These are phyloP conservation scores for Psittacula cyanocephala DNA, from an alignment of 2,113 vertebrate genomes.

Conservation along the genomic window DNA sequence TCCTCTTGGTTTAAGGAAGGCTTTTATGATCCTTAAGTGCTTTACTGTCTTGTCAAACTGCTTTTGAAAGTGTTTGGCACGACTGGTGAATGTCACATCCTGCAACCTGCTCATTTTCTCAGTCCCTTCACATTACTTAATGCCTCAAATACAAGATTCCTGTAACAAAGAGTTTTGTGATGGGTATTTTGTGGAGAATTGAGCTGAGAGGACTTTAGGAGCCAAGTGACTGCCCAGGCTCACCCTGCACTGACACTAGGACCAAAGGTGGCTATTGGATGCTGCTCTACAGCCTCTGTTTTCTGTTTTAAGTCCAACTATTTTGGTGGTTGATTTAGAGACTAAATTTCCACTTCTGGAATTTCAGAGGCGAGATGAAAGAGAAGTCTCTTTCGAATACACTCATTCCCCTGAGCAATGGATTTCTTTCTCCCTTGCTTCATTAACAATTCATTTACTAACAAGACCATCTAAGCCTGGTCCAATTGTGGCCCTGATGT, in stretches of 20 bases:
- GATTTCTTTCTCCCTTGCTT: not conserved
- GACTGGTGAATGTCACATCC: not conserved
- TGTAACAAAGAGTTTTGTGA: not conserved
- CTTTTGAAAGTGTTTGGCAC: not conserved
- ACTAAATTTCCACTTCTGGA: not conserved
- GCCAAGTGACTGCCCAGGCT: not conserved
- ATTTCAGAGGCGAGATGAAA: not conserved
- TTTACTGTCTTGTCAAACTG: not conserved
- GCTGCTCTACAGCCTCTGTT: not conserved
- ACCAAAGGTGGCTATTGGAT: not conserved
- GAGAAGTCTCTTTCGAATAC: not conserved
- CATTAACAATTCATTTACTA: slow-evolving; percentile 11
- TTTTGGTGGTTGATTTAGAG: not conserved
- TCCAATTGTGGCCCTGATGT: not conserved
- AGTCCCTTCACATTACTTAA: not conserved
- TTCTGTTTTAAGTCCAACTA: not conserved
- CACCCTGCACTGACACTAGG: not conserved
- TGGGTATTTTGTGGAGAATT: not conserved
- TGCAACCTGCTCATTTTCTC: not conserved
- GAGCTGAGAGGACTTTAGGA: not conserved
- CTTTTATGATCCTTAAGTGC: not conserved
- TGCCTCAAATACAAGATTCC: not conserved
- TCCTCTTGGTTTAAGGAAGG: not conserved
- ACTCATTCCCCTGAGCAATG: not conserved
- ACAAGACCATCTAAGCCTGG: not conserved